phyloP scores from a whole-genome alignment of 2,113 vertebrate genomes.

The Numida meleagris region DNA sequence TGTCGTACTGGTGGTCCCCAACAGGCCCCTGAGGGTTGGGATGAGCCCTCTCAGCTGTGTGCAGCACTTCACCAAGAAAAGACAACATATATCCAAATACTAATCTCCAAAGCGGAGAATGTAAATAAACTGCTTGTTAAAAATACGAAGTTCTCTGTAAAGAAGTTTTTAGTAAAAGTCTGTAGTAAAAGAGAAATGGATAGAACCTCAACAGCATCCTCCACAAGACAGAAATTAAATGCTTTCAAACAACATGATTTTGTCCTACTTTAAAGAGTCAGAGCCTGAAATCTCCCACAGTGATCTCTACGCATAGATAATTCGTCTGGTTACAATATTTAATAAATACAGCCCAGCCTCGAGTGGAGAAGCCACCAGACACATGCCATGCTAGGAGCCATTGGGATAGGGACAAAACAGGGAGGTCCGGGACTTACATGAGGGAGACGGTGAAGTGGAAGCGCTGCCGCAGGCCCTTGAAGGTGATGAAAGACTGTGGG shows the following conservation, averaged over 20 bases:
- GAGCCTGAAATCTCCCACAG: neutral
- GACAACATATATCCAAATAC: neutral
- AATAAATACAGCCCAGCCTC: neutral
- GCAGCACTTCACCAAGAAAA: neutral
- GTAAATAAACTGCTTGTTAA: neutral
- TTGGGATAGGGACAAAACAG: neutral
- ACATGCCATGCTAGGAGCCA: neutral
- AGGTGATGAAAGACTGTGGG: constrained; percentile 81
- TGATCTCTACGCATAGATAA: fast-evolving
- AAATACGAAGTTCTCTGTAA: neutral
- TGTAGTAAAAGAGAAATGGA: neutral
- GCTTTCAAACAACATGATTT: fast-evolving
- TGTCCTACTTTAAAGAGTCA: fast-evolving
- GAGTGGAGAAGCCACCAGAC: neutral
- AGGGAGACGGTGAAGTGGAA: constrained; percentile 84
- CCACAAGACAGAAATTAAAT: neutral
- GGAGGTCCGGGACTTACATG: constrained; percentile 65
- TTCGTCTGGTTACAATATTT: fast-evolving
- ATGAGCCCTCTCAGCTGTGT: neutral
- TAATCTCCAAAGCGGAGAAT: neutral
- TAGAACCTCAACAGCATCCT: neutral
- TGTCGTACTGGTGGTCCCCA: neutral
- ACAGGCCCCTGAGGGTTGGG: neutral
- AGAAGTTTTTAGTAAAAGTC: neutral
- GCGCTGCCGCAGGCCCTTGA: constrained; percentile 83